phyloP scores from a whole-genome alignment of 2,113 vertebrate species.

The Acrocephalus arundinaceus region DNA sequence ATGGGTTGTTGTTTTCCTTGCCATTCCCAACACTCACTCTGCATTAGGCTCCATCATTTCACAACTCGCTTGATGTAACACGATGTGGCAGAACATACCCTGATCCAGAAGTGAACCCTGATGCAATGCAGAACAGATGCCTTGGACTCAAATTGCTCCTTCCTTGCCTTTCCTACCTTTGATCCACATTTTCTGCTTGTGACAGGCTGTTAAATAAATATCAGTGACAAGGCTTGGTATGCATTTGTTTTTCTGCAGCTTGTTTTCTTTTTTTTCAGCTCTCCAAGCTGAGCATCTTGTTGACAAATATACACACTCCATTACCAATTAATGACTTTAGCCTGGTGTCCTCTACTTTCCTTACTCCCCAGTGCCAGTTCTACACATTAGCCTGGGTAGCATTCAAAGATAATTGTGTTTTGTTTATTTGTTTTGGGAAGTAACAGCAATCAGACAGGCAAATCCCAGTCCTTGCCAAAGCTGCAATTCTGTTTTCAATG shows the following conservation, averaged over 20 bases:
- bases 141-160: constrained; percentile 22
- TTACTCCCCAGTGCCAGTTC: constrained; percentile 17
- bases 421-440: constrained; percentile 39
- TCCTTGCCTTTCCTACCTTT: constrained; percentile 51
- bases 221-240: background rate
- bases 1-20: constrained; percentile 42
- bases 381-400: constrained; percentile 32
- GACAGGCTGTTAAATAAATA: constrained; percentile 46
- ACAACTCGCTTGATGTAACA: constrained; percentile 31
- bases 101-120: constrained; percentile 42
- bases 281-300: background rate
- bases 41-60: constrained; percentile 61
- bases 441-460: constrained; percentile 29
- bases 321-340: constrained; percentile 50
- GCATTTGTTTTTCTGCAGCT: constrained; percentile 24
- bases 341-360: constrained; percentile 4
- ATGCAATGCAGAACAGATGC: constrained; percentile 14
- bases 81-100: constrained; percentile 52
- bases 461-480: constrained; percentile 3
- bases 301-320: constrained; percentile 33
- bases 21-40: constrained; percentile 35
- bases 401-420: constrained; percentile 45
- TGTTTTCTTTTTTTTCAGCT: constrained; percentile 4
- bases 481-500: background rate
- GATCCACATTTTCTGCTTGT: constrained; percentile 30